Conservation (phyloP, 2,888 invertebrate genomes). For the Harpalus rubripes region DNA sequence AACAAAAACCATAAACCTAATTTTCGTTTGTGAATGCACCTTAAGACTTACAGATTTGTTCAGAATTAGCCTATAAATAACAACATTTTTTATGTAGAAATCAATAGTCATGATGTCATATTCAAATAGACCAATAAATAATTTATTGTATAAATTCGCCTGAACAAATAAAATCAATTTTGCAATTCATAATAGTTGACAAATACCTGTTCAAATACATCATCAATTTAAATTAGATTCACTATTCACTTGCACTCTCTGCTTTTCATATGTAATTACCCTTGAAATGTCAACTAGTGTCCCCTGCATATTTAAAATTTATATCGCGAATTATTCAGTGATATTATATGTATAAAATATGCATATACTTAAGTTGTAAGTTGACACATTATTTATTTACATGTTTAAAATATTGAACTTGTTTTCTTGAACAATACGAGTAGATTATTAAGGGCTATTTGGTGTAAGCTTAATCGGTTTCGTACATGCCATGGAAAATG, state of each 20-base stretch:
- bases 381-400: background rate
- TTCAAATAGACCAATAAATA: background rate
- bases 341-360: background rate
- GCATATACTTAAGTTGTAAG: too few relatives aligned
- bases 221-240: slow-evolving; percentile 2
- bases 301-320: background rate
- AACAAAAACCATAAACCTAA: too few relatives aligned
- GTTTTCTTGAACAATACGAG: too few relatives aligned
- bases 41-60: too few relatives aligned
- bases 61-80: too few relatives aligned
- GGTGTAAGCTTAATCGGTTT: too few relatives aligned
- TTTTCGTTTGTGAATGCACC: too few relatives aligned
- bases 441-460: too few relatives aligned
- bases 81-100: too few relatives aligned
- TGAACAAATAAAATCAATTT: background rate
- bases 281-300: background rate
- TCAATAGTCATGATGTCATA: background rate
- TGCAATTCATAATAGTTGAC: background rate
- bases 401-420: background rate
- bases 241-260: background rate
- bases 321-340: background rate
- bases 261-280: background rate
- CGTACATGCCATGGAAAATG: too few relatives aligned
- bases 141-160: background rate
- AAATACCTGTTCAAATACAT: background rate